Conservation (phyloP, 64 coral and sea anemone species). For the Actinia tenebrosa region DNA sequence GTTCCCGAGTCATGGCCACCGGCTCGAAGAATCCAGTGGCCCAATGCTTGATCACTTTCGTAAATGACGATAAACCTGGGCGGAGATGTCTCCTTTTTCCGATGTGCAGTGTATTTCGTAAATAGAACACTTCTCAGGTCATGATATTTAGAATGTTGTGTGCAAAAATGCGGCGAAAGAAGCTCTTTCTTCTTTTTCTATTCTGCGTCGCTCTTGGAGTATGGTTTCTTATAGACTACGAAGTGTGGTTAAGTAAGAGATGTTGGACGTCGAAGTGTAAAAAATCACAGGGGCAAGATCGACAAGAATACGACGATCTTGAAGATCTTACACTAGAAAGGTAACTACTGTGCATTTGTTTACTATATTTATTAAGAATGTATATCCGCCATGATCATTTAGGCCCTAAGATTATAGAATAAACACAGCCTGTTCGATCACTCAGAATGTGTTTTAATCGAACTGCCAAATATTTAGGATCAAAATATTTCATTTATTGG, state of each 20-base stretch:
- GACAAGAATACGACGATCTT: conserved; percentile 22
- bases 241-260: background rate
- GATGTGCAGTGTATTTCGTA: background rate
- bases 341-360: background rate
- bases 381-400: background rate
- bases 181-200: background rate
- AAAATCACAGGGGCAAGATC: background rate
- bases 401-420: background rate
- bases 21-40: background rate
- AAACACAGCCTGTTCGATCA: background rate
- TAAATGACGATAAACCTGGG: conserved; percentile 13
- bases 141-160: conserved; percentile 21
- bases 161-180: conserved; percentile 9
- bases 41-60: background rate
- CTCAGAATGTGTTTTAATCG: background rate
- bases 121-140: conserved; percentile 6
- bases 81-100: conserved; percentile 8
- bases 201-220: background rate
- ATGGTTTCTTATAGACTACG: conserved; percentile 2
- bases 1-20: background rate
- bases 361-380: background rate
- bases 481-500: background rate
- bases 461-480: background rate
- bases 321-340: conserved; percentile 2
- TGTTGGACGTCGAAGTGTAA: background rate